Evolutionary conservation across 1,140 invertebrate genomes (phyloP).

Genomic region (Metopolophium dirhodum): DNA sequence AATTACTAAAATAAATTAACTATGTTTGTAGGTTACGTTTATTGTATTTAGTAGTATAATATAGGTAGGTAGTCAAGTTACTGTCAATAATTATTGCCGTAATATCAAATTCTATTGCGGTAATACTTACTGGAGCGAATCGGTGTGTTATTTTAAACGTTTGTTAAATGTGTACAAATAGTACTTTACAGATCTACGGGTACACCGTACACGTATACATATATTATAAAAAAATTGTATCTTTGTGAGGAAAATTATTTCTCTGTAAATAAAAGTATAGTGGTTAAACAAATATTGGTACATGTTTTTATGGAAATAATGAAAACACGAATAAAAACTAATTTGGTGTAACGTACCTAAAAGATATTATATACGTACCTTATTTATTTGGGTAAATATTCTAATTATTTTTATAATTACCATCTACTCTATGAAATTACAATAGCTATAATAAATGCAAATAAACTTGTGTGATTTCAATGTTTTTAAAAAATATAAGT

Average conservation of each 20-base stretch:
- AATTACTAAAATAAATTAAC: background rate
- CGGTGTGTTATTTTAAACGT: constrained; percentile 49
- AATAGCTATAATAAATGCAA: background rate
- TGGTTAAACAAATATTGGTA: background rate
- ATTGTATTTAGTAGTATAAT: background rate
- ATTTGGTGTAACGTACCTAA: background rate
- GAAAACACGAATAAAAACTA: background rate
- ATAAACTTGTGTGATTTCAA: background rate
- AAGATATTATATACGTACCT: no score
- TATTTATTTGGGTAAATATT: no score
- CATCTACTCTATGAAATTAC: background rate
- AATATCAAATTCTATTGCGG: constrained; percentile 45
- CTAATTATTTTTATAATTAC: background rate
- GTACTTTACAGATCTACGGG: no score
- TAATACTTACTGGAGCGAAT: constrained; percentile 52
- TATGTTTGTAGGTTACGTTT: constrained; percentile 33
- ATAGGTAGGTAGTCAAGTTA: constrained; percentile 30
- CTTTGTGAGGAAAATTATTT: background rate
- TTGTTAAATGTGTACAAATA: constrained; percentile 32
- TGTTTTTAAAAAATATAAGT: background rate
- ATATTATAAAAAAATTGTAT: background rate
- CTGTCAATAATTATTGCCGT: constrained; percentile 53
- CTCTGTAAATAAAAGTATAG: background rate
- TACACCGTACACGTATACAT: background rate
- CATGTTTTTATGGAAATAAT: background rate